Percentiles rank a stretch among this genome's conserved stretches.
Conservation (phyloP, 2,888 invertebrate species). For the Poecilus cupreus region DNA sequence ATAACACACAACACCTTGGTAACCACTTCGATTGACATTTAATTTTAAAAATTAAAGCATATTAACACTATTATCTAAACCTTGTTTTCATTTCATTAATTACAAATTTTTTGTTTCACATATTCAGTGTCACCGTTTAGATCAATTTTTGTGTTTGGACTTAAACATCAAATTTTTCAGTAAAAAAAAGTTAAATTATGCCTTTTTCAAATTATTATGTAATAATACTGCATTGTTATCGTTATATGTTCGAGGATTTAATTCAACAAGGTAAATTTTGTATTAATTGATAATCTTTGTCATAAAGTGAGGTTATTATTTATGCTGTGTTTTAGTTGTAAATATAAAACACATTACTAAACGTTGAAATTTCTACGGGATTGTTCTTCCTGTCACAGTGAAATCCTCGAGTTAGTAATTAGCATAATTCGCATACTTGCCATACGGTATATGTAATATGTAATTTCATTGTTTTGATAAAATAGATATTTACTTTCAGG, state of each 20-base stretch:
- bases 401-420: background rate
- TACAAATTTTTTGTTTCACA: background rate
- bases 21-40: too few relatives aligned
- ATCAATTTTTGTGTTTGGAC: background rate
- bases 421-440: conserved; percentile 76
- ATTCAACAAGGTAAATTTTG: background rate
- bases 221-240: background rate
- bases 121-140: too few relatives aligned
- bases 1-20: too few relatives aligned
- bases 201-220: conserved; percentile 14
- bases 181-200: conserved; percentile 18
- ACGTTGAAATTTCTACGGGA: conserved; percentile 79
- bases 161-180: conserved; percentile 22
- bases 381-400: conserved; percentile 73
- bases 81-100: too few relatives aligned
- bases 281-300: background rate
- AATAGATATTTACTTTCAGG: conserved; percentile 70
- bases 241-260: conserved; percentile 2
- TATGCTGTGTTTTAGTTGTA: conserved; percentile 20
- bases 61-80: too few relatives aligned
- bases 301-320: conserved; percentile 37
- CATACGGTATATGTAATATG: conserved; percentile 74
- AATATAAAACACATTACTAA: conserved; percentile 79
- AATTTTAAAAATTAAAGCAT: too few relatives aligned
- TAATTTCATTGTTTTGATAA: conserved; percentile 25